phyloP scores from a whole-genome alignment of 2,888 invertebrate genomes.

The Scaptomyza polygonia region DNA sequence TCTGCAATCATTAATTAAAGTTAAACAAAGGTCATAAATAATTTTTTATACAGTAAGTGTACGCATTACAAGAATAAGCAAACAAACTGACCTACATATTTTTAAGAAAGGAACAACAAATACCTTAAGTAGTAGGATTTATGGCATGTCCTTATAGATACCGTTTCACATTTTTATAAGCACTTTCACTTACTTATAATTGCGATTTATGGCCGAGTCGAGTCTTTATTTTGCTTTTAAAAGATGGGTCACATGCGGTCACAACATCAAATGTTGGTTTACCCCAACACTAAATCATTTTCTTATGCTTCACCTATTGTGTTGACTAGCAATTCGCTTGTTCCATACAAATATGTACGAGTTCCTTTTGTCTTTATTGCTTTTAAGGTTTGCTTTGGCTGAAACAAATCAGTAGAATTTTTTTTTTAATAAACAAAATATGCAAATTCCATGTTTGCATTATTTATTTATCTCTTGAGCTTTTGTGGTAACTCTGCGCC shows the following conservation, averaged over 20 bases:
- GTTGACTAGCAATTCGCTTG: not conserved
- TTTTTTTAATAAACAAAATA: not conserved
- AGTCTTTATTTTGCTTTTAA: constrained; percentile 6
- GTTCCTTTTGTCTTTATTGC: not conserved
- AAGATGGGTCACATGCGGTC: constrained; percentile 43
- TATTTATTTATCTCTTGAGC: constrained; percentile 14
- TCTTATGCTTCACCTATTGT: not conserved
- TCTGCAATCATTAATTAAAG: no score
- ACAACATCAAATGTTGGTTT: constrained; percentile 17
- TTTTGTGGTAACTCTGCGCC: not conserved
- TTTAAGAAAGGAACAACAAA: no score
- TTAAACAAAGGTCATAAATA: no score
- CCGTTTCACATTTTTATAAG: not conserved
- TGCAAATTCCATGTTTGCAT: constrained; percentile 3
- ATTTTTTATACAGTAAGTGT: no score
- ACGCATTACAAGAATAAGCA: no score
- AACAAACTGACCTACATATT: no score
- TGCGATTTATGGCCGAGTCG: constrained; percentile 21
- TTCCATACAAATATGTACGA: constrained; percentile 13
- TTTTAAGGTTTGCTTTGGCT: not conserved
- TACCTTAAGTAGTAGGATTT: no score
- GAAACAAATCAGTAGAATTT: not conserved
- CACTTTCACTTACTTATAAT: constrained; percentile 7
- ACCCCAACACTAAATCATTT: not conserved
- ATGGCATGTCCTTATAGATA: no score